These are phyloP conservation scores for Macheiramphus alcinus DNA, from an alignment of 2,113 vertebrate species.

Conservation along the genomic window DNA sequence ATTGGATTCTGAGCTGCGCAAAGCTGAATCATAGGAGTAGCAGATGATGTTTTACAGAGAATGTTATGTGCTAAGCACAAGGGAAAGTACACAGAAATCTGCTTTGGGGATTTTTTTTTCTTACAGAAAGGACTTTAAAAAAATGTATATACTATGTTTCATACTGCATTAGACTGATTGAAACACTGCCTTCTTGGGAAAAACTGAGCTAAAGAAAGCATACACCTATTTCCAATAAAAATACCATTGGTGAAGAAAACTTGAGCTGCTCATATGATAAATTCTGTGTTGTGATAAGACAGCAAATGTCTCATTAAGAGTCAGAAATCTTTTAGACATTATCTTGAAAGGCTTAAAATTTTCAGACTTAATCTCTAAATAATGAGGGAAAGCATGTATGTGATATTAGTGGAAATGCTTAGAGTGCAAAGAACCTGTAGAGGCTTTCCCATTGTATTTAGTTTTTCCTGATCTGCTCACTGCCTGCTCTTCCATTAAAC, in stretches of 20 bases:
- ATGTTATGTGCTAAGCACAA: neutral
- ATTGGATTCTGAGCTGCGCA: neutral
- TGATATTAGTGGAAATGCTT: neutral
- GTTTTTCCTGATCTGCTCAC: neutral
- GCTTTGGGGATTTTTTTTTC: neutral
- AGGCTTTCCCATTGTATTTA: neutral
- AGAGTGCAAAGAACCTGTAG: neutral
- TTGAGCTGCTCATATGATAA: neutral
- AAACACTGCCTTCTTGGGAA: neutral
- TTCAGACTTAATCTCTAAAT: slow-evolving; percentile 39
- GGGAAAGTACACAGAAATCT: neutral
- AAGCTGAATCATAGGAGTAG: neutral
- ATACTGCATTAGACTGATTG: neutral
- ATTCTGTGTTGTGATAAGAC: neutral
- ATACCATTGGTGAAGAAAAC: neutral
- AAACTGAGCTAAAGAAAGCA: neutral
- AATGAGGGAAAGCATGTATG: slow-evolving; percentile 15
- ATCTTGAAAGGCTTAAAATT: slow-evolving; percentile 5
- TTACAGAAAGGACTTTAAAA: neutral
- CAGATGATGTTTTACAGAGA: neutral
- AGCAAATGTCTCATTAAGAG: neutral
- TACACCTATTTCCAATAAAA: neutral
- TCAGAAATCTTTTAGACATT: neutral
- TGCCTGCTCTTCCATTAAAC: neutral
- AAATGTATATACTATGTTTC: neutral